These are phyloP conservation scores for Cettia cetti DNA, from an alignment of 2,113 vertebrate species.

Conservation along the genomic window DNA sequence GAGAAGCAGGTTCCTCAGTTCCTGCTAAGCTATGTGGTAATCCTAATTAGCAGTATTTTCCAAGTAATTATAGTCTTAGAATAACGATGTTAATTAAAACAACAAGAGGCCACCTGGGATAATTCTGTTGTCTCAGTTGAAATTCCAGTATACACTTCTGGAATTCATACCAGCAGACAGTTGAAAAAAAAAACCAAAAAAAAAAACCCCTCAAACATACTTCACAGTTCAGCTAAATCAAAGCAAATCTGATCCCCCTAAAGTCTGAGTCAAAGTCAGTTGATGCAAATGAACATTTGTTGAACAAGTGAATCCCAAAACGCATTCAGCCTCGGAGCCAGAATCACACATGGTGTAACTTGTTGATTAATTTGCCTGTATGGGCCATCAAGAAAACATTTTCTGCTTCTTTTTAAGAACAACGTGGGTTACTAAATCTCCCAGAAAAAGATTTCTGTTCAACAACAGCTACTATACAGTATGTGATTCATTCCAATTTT, in stretches of 20 bases:
- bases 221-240: not conserved
- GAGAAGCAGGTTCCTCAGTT: not conserved
- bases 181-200: not conserved
- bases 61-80: not conserved
- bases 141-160: not conserved
- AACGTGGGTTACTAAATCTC: not conserved
- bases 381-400: not conserved
- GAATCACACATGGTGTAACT: not conserved
- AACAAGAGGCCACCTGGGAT: not conserved
- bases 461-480: not conserved
- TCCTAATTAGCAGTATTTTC: not conserved
- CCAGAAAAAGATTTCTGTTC: not conserved
- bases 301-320: not conserved
- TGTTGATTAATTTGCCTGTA: not conserved
- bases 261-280: not conserved
- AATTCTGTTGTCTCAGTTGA: not conserved
- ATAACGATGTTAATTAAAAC: not conserved
- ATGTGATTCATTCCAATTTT: not conserved
- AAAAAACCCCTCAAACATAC: not conserved
- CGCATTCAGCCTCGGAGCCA: not conserved
- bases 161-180: not conserved
- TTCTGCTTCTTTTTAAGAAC: not conserved
- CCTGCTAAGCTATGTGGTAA: not conserved
- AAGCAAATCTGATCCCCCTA: not conserved
- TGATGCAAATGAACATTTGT: not conserved